A percentile compares a stretch with the other conserved stretches of the same genome.
These are phyloP conservation scores for Macropus fuliginosus DNA, from an alignment of 2,797 vertebrate species.

Conservation along the genomic window DNA sequence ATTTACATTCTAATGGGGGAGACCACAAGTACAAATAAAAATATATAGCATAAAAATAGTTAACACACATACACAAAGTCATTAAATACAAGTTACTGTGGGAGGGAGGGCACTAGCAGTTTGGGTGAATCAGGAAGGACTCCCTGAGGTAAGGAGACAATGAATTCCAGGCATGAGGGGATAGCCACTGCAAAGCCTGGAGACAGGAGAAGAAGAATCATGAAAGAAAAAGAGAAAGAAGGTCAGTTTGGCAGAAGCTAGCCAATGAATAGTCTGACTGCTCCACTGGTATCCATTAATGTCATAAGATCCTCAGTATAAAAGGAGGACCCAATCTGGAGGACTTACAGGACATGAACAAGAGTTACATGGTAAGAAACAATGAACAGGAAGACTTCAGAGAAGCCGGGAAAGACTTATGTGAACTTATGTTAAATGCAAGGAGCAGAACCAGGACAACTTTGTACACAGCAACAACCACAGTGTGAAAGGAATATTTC, in stretches of 20 bases:
- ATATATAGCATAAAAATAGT: neutral
- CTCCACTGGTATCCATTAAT: neutral
- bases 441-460: too few relatives aligned
- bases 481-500: too few relatives aligned
- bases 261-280: neutral
- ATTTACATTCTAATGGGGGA: neutral
- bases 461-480: too few relatives aligned
- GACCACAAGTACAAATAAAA: neutral
- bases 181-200: neutral
- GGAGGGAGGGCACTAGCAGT: neutral
- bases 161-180: neutral
- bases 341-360: neutral
- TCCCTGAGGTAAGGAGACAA: neutral
- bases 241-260: neutral
- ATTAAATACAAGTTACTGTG: neutral
- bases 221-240: neutral
- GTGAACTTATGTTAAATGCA: too few relatives aligned
- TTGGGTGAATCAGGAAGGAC: neutral
- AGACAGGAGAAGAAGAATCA: neutral
- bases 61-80: neutral
- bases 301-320: neutral
- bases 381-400: too few relatives aligned
- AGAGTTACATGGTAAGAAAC: neutral
- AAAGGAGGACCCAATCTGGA: neutral
- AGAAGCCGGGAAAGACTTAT: too few relatives aligned